Percentiles rank a stretch among this genome's conserved stretches.
Conservation (phyloP, 2,113 vertebrate genomes). For the Cochlearius cochlearius region DNA sequence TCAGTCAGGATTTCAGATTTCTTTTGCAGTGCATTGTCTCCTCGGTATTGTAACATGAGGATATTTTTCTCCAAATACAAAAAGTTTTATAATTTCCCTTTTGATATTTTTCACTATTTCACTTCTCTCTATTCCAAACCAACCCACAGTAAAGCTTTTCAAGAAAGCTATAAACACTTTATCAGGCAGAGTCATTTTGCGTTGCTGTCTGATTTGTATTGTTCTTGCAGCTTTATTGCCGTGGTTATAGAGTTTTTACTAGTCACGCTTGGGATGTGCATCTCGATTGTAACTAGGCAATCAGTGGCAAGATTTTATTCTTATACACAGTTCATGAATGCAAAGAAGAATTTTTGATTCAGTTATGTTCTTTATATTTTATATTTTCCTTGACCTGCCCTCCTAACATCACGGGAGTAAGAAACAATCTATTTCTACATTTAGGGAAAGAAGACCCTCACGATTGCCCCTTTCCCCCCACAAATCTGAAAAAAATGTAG, state of each 20-base stretch:
- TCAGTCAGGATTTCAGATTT: neutral
- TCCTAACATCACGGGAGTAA: neutral
- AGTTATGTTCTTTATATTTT: neutral
- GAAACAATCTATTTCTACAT: neutral
- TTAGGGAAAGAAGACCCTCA: neutral
- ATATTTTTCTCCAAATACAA: neutral
- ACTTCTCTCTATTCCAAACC: neutral
- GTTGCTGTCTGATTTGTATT: neutral
- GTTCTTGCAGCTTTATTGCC: neutral
- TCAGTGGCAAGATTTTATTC: neutral
- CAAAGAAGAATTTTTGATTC: neutral
- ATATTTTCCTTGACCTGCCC: neutral
- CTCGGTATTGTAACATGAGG: neutral
- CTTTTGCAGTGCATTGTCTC: neutral
- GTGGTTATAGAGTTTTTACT: neutral
- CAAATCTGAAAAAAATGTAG: neutral
- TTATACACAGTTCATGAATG: neutral
- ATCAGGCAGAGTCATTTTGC: neutral
- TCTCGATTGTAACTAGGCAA: neutral
- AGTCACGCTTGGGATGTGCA: neutral
- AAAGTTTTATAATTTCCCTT: neutral
- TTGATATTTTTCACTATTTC: neutral
- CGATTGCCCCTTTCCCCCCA: rapidly evolving
- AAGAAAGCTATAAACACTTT: neutral
- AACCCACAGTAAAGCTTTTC: neutral